A percentile compares a stretch with the other conserved stretches of the same genome.
phyloP scores from a whole-genome alignment of 2,888 invertebrate genomes.

The Koerneria pararmatus region DNA sequence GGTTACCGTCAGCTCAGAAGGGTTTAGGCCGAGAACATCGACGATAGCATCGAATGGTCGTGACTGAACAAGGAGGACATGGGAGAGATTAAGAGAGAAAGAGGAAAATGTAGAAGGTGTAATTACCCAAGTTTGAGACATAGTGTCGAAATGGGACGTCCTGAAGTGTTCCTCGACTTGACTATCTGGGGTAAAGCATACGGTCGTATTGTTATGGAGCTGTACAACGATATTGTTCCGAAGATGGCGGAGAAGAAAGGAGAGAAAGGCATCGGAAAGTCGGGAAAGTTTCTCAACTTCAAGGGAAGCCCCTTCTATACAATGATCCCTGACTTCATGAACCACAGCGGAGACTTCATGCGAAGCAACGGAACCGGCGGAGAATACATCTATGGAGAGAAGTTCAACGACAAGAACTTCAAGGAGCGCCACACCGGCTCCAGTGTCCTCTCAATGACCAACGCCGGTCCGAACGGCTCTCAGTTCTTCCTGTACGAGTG shows the following conservation, averaged over 20 bases:
- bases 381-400: conserved; percentile 88
- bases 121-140: too few relatives aligned
- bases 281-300: conserved; percentile 68
- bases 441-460: conserved; percentile 76
- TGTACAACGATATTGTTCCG: conserved; percentile 83
- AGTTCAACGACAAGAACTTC: conserved; percentile 94
- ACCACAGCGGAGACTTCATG: conserved; percentile 83
- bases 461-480: conserved; percentile 53
- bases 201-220: conserved; percentile 62
- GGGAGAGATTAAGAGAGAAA: too few relatives aligned
- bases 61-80: too few relatives aligned
- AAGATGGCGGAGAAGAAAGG: conserved; percentile 87
- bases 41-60: too few relatives aligned
- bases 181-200: conserved; percentile 49
- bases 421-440: conserved; percentile 64
- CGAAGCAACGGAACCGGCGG: conserved; percentile 80
- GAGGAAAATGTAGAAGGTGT: too few relatives aligned
- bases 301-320: conserved; percentile 84
- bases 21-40: too few relatives aligned
- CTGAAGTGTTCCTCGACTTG: conserved; percentile 56
- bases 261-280: conserved; percentile 80
- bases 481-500: conserved; percentile 55
- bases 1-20: too few relatives aligned
- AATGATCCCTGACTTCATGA: conserved; percentile 95
- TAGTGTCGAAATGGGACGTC: conserved; percentile 38